Evolutionary conservation across 1,140 invertebrate species (phyloP), one percentile per base, ranked within the genome.

Genomic region (Cydia pomonella): DNA sequence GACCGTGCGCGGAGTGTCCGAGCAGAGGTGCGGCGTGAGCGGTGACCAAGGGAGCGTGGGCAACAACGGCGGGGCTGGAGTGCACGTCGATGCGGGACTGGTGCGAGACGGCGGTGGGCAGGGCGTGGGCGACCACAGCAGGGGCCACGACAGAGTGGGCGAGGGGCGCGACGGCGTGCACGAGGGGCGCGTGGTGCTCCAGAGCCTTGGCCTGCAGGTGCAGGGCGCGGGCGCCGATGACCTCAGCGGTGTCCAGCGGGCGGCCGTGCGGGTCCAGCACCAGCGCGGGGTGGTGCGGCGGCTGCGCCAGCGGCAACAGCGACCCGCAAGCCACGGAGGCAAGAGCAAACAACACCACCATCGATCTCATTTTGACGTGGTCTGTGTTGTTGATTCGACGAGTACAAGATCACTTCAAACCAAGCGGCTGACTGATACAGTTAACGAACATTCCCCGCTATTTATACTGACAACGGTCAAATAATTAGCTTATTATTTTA

Each of bases 301-400:
- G 91, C 84, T 82, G 93, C 80, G 79, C 92, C 82, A 79, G 83
- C 69, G 79, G 90, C 76, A 82, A 79, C 77, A 78, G 80, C 77
- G 84, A 89, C 74, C 84, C 87, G 80, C 85, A 87, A 33, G 81
- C 83, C 79, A 77, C 81, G 10, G 83, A 76, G 73, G 72, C 77
- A 7, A 85, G 75, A 80, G 89, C 91, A 84, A 88, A 92, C 84
- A 94, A 93, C 92, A 94, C 93, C 92, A 94, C 93, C 93, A 92
- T 85, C 87, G 87, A 90, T 89, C 90, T 91, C 93, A 94, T 94
- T 82, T 77, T 90, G 77, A 91, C 79, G 80, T 88, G 89, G 87
- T 89, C 88, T 91, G 87, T 91, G 88, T 79, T 79, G 27, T 47
- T 47, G 72, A 64, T 82, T 82, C 74, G 80, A 79, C 76, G 74